A percentile compares a stretch with the other conserved stretches of the same genome.
Conservation (phyloP, 64 coral and sea anemone genomes). For the Orbicella faveolata region DNA sequence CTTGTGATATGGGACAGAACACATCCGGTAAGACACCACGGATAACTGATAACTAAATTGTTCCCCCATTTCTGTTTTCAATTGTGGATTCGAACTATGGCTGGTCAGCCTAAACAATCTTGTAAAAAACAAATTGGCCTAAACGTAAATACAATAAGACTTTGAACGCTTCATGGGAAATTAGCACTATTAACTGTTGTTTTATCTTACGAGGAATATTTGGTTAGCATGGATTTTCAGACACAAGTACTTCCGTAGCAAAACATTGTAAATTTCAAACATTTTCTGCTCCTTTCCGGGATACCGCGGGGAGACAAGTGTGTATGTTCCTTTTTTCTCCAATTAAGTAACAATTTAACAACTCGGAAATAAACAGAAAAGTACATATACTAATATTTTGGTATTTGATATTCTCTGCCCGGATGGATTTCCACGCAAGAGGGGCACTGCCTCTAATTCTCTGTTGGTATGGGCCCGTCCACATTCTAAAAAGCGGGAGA, state of each 20-base stretch:
- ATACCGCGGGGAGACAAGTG: background rate
- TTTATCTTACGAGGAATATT: background rate
- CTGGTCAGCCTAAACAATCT: background rate
- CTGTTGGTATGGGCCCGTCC: background rate
- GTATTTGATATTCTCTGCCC: background rate
- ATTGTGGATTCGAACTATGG: background rate
- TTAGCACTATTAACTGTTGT: background rate
- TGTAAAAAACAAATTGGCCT: background rate
- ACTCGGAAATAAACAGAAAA: background rate
- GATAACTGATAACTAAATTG: background rate
- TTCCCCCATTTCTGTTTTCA: background rate
- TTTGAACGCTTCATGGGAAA: background rate
- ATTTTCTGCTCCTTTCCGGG: background rate
- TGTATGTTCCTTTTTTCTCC: background rate
- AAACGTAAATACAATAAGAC: background rate
- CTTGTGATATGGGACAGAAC: background rate
- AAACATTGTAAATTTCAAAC: background rate
- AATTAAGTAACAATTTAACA: background rate
- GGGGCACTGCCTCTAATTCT: background rate
- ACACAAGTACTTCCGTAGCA: conserved; percentile 6
- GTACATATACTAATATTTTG: background rate
- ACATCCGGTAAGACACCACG: background rate
- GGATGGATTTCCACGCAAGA: background rate
- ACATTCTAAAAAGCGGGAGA: background rate
- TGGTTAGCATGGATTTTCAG: background rate